These are phyloP conservation scores for Holothuria scabra DNA, from an alignment of 53 echinoderm and acorn worm species.

Conservation along the genomic window DNA sequence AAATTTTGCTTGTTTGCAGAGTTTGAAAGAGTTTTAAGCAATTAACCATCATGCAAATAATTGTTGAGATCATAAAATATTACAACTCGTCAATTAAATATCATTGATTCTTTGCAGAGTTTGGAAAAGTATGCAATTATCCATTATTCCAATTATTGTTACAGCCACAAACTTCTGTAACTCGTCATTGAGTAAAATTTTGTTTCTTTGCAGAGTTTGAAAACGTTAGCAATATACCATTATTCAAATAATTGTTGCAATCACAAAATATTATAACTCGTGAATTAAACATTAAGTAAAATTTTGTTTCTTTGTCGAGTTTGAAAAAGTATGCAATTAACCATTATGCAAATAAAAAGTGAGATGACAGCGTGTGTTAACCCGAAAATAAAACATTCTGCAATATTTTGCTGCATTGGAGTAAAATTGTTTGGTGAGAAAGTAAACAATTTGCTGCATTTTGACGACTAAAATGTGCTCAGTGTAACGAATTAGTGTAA, in stretches of 20 bases:
- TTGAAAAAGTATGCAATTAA: too few species aligned
- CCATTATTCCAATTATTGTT: conserved; percentile 1
- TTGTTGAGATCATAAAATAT: conserved; percentile 14
- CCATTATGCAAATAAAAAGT: too few species aligned
- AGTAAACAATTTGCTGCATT: too few species aligned
- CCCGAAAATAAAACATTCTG: too few species aligned
- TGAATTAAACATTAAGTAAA: too few species aligned
- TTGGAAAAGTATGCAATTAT: neutral
- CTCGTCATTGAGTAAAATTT: neutral
- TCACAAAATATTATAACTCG: conserved; percentile 7
- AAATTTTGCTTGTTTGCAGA: conserved; percentile 21
- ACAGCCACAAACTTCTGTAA: neutral
- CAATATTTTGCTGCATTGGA: too few species aligned
- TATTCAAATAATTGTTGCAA: conserved; percentile 14
- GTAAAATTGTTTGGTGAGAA: too few species aligned
- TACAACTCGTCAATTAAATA: conserved; percentile 18
- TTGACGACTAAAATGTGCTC: too few species aligned
- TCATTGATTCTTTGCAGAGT: conserved; percentile 15
- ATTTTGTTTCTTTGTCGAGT: too few species aligned
- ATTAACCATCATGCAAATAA: conserved; percentile 7
- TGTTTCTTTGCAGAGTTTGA: conserved; percentile 17
- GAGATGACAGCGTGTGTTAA: too few species aligned
- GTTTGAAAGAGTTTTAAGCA: conserved; percentile 17
- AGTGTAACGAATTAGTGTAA: too few species aligned
- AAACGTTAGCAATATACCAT: conserved; percentile 13